Percentiles rank a stretch among this genome's conserved stretches.
Evolutionary conservation across 2,113 vertebrate species (phyloP).

Genomic region (Tupaia chinensis): DNA sequence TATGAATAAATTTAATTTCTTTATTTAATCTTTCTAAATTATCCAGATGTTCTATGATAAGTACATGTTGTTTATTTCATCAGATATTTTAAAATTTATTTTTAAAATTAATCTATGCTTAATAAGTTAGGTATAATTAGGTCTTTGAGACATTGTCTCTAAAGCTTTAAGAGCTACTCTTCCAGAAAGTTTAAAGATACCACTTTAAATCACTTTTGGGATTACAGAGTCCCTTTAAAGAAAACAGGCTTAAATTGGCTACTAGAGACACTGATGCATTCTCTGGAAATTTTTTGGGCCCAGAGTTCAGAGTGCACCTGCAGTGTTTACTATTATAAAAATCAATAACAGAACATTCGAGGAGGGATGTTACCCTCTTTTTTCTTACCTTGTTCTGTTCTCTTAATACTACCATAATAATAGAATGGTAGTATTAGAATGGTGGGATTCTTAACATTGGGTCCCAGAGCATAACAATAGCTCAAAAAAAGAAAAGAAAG

Average conservation of each 20-base stretch:
- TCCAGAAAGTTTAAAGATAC: background rate
- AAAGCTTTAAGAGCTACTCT: background rate
- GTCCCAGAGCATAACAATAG: background rate
- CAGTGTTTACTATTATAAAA: background rate
- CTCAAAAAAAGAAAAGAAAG: background rate
- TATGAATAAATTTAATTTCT: background rate
- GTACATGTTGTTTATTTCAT: background rate
- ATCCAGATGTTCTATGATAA: background rate
- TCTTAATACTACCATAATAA: background rate
- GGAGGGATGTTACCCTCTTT: background rate
- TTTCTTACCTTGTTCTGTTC: background rate
- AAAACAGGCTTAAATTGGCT: background rate
- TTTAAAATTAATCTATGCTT: background rate
- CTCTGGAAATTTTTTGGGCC: background rate
- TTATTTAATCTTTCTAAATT: background rate
- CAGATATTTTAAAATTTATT: background rate
- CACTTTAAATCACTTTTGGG: conserved; percentile 38
- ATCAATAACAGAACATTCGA: background rate
- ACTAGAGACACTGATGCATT: background rate
- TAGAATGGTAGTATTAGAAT: background rate
- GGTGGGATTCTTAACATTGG: background rate
- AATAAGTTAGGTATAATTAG: background rate
- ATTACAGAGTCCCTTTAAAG: conserved; percentile 9
- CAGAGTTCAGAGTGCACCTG: background rate
- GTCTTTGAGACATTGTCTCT: background rate